Percentiles rank a stretch among this genome's conserved stretches.
Evolutionary conservation across 2,113 vertebrate genomes (phyloP).

Genomic region (Tragelaphus strepsiceros): DNA sequence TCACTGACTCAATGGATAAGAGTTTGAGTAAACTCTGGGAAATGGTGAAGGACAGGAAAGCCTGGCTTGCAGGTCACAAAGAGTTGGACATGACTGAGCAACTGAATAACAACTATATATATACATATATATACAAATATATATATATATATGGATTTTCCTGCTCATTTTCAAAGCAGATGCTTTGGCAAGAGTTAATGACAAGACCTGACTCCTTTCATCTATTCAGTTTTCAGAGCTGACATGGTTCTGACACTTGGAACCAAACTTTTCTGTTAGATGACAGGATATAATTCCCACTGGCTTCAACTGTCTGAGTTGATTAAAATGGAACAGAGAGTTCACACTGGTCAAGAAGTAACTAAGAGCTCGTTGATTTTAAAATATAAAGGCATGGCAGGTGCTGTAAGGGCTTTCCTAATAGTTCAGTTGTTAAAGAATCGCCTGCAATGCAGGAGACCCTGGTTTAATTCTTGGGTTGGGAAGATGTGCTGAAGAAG

Average conservation of each 20-base stretch:
- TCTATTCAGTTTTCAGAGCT: not conserved
- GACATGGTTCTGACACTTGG: not conserved
- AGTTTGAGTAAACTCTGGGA: not conserved
- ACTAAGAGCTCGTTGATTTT: not conserved
- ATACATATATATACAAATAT: not conserved
- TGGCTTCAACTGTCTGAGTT: not conserved
- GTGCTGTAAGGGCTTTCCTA: not conserved
- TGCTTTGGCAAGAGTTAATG: not conserved
- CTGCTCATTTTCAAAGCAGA: not conserved
- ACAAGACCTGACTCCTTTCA: not conserved
- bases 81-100: not conserved
- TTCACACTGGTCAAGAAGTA: not conserved
- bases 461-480: not conserved
- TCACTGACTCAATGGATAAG: not conserved
- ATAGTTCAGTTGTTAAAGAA: not conserved
- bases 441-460: not conserved
- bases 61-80: not conserved
- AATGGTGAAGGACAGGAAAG: not conserved
- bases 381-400: not conserved
- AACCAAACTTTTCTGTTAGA: not conserved
- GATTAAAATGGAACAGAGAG: not conserved
- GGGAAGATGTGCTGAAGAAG: not conserved
- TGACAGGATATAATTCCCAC: not conserved
- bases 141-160: not conserved
- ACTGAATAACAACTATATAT: not conserved